Conservation (phyloP, 2,797 vertebrate species). For the Orientallactaga sibirica region DNA sequence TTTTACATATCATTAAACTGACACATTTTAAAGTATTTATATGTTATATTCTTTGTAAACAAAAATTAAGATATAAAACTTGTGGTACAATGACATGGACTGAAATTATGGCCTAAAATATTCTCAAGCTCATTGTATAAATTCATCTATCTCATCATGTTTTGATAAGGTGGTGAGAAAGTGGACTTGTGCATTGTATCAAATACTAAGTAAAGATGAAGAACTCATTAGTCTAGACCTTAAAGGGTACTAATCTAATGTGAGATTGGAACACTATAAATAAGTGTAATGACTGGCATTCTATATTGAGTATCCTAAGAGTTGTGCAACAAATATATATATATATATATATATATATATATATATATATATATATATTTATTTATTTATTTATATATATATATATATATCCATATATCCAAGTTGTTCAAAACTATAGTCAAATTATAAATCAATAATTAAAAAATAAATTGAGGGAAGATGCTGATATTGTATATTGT, state of each 20-base stretch:
- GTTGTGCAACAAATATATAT: not conserved
- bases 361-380: not conserved
- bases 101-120: constrained; percentile 11
- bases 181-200: not conserved
- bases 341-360: not conserved
- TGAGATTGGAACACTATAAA: not conserved
- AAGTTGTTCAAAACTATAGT: constrained; percentile 14
- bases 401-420: not conserved
- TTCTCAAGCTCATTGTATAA: not conserved
- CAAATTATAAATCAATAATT: constrained; percentile 47
- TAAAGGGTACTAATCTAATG: not conserved
- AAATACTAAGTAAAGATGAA: not conserved
- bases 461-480: not conserved
- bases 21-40: not conserved
- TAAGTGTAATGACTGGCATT: not conserved
- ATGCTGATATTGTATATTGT: not conserved
- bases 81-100: not conserved
- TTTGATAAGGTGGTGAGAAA: not conserved
- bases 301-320: not conserved
- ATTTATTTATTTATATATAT: not conserved
- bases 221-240: not conserved
- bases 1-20: not conserved
- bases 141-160: not conserved
- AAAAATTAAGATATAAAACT: constrained; percentile 33
- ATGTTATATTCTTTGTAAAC: not conserved